Evolutionary conservation across 2,113 vertebrate species (phyloP).

Genomic region (Hypanus sabinus): DNA sequence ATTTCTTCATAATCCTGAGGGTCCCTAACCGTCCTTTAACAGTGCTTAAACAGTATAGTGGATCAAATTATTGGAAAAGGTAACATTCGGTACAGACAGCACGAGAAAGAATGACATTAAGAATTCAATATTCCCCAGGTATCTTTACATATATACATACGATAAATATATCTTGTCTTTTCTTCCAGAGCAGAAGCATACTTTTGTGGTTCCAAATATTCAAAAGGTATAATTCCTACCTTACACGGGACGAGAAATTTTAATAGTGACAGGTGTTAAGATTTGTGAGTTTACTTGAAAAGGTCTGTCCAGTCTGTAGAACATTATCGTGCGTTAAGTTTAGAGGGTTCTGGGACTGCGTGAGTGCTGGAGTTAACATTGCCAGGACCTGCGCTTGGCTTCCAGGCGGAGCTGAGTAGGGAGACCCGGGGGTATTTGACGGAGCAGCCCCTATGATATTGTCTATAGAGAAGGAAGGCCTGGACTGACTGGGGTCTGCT

Average conservation of each 20-base stretch:
- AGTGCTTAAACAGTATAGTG: conserved; percentile 45
- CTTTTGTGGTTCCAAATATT: conserved; percentile 44
- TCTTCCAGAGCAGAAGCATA: conserved; percentile 42
- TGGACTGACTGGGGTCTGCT: conserved; percentile 68
- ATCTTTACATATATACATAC: conserved; percentile 62
- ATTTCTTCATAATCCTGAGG: conserved; percentile 1
- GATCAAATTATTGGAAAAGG: conserved; percentile 25
- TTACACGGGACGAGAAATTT: conserved; percentile 54
- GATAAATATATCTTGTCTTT: conserved; percentile 64
- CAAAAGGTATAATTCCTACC: conserved; percentile 64
- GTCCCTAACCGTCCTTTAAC: conserved; percentile 50
- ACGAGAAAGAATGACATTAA: conserved; percentile 34
- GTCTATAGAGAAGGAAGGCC: conserved; percentile 95
- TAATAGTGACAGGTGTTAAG: conserved; percentile 87
- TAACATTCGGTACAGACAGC: conserved; percentile 42
- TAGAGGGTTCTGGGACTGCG: conserved; percentile 76
- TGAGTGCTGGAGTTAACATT: conserved; percentile 79
- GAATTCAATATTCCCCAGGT: conserved; percentile 40
- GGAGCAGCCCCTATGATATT: conserved; percentile 77
- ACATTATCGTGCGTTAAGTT: conserved; percentile 73
- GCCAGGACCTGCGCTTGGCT: conserved; percentile 83
- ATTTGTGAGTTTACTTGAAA: conserved; percentile 73
- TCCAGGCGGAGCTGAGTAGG: conserved; percentile 65
- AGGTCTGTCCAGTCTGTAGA: conserved; percentile 64
- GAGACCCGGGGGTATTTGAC: conserved; percentile 61